Conservation (phyloP, 2,113 vertebrate species). For the Anhinga rufa region DNA sequence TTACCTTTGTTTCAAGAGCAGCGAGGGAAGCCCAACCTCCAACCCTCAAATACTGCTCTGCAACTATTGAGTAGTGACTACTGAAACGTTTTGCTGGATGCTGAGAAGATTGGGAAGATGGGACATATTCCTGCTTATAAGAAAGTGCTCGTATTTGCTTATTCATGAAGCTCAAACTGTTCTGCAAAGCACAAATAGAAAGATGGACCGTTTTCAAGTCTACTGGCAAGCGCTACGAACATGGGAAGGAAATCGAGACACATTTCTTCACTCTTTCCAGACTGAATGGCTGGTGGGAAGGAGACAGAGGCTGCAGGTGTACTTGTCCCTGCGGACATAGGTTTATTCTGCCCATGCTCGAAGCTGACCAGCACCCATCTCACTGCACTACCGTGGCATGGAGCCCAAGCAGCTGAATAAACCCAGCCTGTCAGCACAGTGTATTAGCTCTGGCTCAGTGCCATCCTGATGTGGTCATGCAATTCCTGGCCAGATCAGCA, state of each 20-base stretch:
- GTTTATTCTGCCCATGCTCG: background rate
- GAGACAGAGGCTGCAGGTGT: background rate
- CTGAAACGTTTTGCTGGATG: background rate
- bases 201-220: background rate
- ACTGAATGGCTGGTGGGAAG: background rate
- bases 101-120: background rate
- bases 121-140: background rate
- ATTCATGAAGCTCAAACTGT: background rate
- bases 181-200: background rate
- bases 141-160: background rate
- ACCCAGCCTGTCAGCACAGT: background rate
- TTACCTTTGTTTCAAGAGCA: background rate
- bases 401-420: background rate
- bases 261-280: background rate
- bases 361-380: background rate
- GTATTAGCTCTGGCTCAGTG: background rate
- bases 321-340: background rate
- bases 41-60: background rate
- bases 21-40: background rate
- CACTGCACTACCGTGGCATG: background rate
- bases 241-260: background rate
- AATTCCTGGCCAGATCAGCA: constrained; percentile 11
- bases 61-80: background rate
- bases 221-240: background rate
- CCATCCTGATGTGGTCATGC: constrained; percentile 12